Evolutionary conservation across 2,888 invertebrate genomes (phyloP).

Genomic region (Drosophila silvestris): DNA sequence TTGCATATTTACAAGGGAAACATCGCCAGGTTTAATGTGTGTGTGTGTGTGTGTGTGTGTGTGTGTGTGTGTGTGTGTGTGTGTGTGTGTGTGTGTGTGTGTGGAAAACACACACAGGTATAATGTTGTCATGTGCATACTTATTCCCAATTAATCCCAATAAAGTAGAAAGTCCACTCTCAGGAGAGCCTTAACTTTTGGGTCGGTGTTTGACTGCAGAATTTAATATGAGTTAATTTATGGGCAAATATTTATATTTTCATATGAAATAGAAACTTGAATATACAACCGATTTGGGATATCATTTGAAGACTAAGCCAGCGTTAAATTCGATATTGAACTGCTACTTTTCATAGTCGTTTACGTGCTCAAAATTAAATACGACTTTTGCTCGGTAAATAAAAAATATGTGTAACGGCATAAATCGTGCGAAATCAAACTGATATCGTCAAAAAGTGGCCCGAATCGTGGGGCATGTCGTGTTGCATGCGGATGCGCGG

Average conservation of each 20-base stretch:
- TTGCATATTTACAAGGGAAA: slow-evolving; percentile 12
- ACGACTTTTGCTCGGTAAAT: background rate
- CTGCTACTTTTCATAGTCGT: background rate
- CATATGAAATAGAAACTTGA: background rate
- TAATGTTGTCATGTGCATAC: slow-evolving; percentile 46
- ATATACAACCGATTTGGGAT: background rate
- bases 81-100: background rate
- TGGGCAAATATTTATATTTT: background rate
- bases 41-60: background rate
- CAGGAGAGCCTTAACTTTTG: slow-evolving; percentile 35
- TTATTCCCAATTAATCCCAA: slow-evolving; percentile 76
- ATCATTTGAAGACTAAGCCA: background rate
- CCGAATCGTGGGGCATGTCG: slow-evolving; percentile 22
- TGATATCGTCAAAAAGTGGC: slow-evolving; percentile 1
- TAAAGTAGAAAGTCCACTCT: slow-evolving; percentile 45
- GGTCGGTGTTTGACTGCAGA: slow-evolving; percentile 8
- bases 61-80: no score
- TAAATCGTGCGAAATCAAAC: slow-evolving; percentile 35
- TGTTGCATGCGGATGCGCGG: slow-evolving; percentile 41
- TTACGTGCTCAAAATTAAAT: slow-evolving; percentile 32
- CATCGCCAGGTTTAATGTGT: slow-evolving; percentile 14
- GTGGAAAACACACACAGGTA: slow-evolving; percentile 6
- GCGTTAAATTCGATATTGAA: background rate
- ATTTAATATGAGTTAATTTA: slow-evolving; percentile 8
- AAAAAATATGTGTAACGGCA: background rate